Evolutionary conservation across 2,888 invertebrate species (phyloP), one percentile per base, ranked within the genome.

Genomic region (Amorpha juglandis): DNA sequence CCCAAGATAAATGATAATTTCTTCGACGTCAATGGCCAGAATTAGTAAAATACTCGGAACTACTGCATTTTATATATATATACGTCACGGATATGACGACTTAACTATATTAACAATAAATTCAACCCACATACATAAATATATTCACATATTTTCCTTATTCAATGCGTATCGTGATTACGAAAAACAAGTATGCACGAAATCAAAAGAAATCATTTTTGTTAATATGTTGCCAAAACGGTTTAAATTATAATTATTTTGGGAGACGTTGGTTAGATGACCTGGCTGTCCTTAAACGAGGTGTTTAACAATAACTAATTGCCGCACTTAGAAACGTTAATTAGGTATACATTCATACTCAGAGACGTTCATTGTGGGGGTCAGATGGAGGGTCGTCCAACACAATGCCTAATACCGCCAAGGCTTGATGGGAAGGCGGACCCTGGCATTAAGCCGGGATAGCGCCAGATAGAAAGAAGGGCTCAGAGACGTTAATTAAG

Each of bases 31-130:
- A 58, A 8, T 19, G 9, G 2, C 19, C 16, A 19, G 50, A 50
- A 50, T 58, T 58, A 19, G 58, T 11, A 38, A 42, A 14, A 16
- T 58, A 12, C 38, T 55, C 16, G 19, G 58, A 58, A 42, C 35
- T 33, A 35, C 14, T 55, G 35, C 50, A 19, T 19, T 50, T 19
- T 45, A 42, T 7, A 9, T 38, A 7, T 7, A 9, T 38, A 9
- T 19, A 50, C 50, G 50, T 50, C 19, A 50, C 19, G 1, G 19
- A 50, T 50, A 8, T 19, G 50, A 50, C 50, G 50, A 50, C n/a
- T n/a, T n/a, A n/a, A n/a, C n/a, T n/a, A n/a, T n/a, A 19, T 9
- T 9, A 48, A 19, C 8, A 8, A 19, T 50, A 19, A 50, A 50
- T 50, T 50, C 8, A 6, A 50, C 3, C 8, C 50, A 0, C 8